Base-by-base conservation (phyloP, 2,797 vertebrate genomes). In the Emys orbicularis region DNA sequence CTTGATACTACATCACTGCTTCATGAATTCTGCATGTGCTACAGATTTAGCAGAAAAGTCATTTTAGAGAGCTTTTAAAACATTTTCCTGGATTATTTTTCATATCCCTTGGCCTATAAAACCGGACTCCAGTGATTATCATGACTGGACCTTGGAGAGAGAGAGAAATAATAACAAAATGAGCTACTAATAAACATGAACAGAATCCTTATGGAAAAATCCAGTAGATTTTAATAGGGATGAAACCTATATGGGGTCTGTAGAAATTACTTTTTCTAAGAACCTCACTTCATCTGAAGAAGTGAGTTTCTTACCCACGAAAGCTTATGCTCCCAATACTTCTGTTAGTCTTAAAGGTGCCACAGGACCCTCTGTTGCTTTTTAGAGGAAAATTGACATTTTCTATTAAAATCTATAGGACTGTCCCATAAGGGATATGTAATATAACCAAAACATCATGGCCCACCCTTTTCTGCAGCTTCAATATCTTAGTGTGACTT, bases 221-320 rank as follows among this genome's bases (percentile, higher is more conserved):
- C 41, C 12, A 47, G 15, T 47, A 31, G 31, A 18, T 34, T 29
- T 23, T 72, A 41, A 27, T 50, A 49, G 27, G 54, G 72, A 68
- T 15, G 54, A 6, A 52, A 12, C 18, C 8, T n/a, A 2, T 10
- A 5, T 5, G 3, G 3, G 79, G 4, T 52, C 37, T 0, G 0
- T 8, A 59, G 87, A 50, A 88, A 68, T 44, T 25, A 29, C 12
- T 41, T 19, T 44, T 86, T 87, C 82, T 86, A 44, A 44, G 44
- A 44, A 44, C 44, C 44, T 44, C 44, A 44, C 44, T 44, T 44
- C 44, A 8, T 8, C 44, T 44, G 44, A 44, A 44, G 44, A 44
- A 44, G 8, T 44, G 44, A 44, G 44, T 44, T 44, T 44, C 44
- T 44, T 44, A 44, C 44, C 44, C 44, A 44, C 44, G 44, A 44